These are phyloP conservation scores for Tupiocoris notatus DNA, from an alignment of 2,888 invertebrate genomes.

Conservation along the genomic window DNA sequence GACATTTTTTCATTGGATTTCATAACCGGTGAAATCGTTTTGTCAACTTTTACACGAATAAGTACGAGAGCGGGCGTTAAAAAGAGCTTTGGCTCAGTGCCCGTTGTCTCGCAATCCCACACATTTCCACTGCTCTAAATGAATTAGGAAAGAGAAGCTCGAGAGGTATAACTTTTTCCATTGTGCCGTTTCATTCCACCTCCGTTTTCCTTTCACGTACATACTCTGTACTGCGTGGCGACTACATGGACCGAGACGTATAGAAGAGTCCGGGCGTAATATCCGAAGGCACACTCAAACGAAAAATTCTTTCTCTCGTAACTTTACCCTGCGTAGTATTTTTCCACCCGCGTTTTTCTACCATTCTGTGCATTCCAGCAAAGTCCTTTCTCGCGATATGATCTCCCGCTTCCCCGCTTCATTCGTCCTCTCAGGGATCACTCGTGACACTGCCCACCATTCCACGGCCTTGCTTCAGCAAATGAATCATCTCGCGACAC, in stretches of 20 bases:
- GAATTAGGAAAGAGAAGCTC: neutral
- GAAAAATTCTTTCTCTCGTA: neutral
- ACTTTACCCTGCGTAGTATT: neutral
- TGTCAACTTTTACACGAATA: no score
- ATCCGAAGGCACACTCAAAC: neutral
- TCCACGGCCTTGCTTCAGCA: no score
- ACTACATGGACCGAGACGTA: neutral
- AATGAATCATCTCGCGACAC: no score
- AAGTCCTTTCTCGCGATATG: neutral
- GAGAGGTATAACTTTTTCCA: neutral
- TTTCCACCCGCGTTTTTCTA: no score
- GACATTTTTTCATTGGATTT: no score
- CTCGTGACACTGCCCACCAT: no score
- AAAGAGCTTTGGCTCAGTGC: neutral
- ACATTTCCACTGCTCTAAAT: neutral
- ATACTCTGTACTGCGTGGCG: no score
- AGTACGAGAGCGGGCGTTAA: neutral
- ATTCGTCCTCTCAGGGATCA: no score
- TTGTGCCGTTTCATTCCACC: neutral
- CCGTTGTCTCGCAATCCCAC: neutral
- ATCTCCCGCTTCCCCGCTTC: neutral
- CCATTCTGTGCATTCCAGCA: neutral
- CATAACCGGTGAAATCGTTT: no score
- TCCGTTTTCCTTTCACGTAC: neutral
- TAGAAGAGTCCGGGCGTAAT: neutral